Base-by-base conservation (phyloP, 1,140 invertebrate genomes). In the Parasteatoda tepidariorum region DNA sequence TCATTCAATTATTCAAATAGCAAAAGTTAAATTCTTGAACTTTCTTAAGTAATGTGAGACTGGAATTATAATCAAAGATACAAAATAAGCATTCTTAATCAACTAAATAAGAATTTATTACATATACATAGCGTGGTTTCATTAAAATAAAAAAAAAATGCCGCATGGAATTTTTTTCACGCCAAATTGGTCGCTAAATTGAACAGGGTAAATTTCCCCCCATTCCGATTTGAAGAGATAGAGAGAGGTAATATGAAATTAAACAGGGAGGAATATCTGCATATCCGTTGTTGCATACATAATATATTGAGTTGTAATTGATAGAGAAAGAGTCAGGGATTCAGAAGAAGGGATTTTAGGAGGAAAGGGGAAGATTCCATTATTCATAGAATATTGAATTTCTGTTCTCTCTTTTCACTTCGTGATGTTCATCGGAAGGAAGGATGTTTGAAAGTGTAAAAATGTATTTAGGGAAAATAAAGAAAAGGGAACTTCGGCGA, bases 321-420 rank as follows among this genome's bases (percentile, higher is more conserved):
- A 75, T 75, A 62, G 73, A 75, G 73, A 74, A 38, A 75, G 22
- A 59, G 31, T 30, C 41, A 26, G 41, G 54, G 33, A 55, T 24
- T 70, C n/a, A 18, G 26, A 62, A 24, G 59, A 26, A 0, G 28
- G 66, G 3, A 34, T 26, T 3, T 13, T 33, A 54, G 30, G 22
- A 41, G 41, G 67, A 48, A 31, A 57, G 31, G 28, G 26, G 24
- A 54, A 30, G 55, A 30, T 22, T 73, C 73, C 73, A 75, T 75
- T 75, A 75, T 75, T 75, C 73, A 75, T 75, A 31, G 73, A 62
- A 57, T 75, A 75, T 75, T 75, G 73, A 61, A 62, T 75, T 75
- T 41, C 55, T 75, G 73, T 61, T 62, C 31, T 34, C 73, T 75
- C 54, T 75, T 75, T 75, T 75, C 73, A 75, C 55, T 75, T 61